phyloP scores from a whole-genome alignment of 1,140 invertebrate species.

The Tachypleus tridentatus region DNA sequence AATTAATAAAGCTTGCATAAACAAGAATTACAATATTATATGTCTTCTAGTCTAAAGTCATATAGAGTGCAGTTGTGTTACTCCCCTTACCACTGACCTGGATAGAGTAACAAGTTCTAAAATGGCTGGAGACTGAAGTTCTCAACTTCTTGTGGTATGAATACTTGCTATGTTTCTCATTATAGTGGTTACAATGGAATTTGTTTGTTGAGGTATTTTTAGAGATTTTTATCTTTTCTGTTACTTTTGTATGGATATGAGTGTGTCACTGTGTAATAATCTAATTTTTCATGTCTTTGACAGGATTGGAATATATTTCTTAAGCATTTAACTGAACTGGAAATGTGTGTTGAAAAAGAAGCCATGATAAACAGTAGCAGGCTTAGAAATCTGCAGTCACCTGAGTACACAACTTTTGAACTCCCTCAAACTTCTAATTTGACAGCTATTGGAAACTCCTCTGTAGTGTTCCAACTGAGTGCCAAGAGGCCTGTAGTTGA shows the following conservation, averaged over 20 bases:
- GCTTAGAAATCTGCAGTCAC: background rate
- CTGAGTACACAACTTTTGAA: conserved; percentile 24
- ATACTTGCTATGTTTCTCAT: background rate
- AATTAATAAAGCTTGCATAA: too few relatives aligned
- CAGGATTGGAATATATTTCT: conserved; percentile 35
- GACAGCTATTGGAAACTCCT: conserved; percentile 13
- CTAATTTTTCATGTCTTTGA: conserved; percentile 13
- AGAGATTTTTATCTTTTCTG: background rate
- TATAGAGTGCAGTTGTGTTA: too few relatives aligned
- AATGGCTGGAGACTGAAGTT: background rate
- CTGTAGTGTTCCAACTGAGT: conserved; percentile 17
- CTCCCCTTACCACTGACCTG: too few relatives aligned
- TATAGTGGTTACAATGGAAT: background rate
- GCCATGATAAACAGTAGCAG: conserved; percentile 14
- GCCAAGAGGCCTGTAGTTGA: conserved; percentile 13
- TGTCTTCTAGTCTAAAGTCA: too few relatives aligned
- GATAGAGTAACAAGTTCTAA: too few relatives aligned
- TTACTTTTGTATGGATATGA: too few relatives aligned
- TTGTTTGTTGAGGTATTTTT: background rate
- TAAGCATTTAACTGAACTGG: conserved; percentile 8
- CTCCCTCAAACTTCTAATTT: conserved; percentile 28
- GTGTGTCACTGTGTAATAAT: background rate
- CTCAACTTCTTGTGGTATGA: background rate
- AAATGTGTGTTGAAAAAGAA: conserved; percentile 8
- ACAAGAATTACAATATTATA: too few relatives aligned